These are phyloP conservation scores for Acrocephalus arundinaceus DNA, from an alignment of 2,113 vertebrate genomes.

Conservation along the genomic window DNA sequence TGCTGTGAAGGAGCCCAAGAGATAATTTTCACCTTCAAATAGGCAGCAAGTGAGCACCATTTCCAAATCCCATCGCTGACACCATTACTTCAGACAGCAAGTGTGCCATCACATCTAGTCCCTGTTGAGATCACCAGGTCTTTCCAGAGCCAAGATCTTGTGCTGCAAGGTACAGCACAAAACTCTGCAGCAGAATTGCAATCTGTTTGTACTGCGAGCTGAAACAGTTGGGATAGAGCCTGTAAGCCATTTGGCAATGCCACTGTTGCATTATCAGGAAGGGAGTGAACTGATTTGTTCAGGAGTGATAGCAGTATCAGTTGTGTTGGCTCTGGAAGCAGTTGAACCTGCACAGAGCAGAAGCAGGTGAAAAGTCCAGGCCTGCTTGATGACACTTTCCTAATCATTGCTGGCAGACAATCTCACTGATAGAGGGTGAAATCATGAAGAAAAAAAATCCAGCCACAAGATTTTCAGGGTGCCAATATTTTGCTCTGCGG, in stretches of 20 bases:
- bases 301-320: neutral
- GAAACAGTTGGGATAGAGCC: neutral
- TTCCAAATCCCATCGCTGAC: neutral
- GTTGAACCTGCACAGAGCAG: constrained; percentile 12
- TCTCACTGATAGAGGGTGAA: neutral
- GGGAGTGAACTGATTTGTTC: neutral
- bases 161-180: neutral
- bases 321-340: constrained; percentile 6
- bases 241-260: neutral
- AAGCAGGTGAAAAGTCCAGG: neutral
- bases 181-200: neutral
- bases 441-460: neutral
- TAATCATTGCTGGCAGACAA: neutral
- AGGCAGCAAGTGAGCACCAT: neutral
- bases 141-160: neutral
- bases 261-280: neutral
- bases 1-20: neutral
- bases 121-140: neutral
- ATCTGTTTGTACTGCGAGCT: neutral
- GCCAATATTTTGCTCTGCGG: neutral
- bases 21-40: neutral
- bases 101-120: neutral
- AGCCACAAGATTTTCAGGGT: neutral
- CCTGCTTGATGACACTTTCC: neutral
- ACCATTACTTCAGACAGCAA: neutral